Base-by-base conservation (phyloP, 2,888 invertebrate genomes). In the Plusia festucae region DNA sequence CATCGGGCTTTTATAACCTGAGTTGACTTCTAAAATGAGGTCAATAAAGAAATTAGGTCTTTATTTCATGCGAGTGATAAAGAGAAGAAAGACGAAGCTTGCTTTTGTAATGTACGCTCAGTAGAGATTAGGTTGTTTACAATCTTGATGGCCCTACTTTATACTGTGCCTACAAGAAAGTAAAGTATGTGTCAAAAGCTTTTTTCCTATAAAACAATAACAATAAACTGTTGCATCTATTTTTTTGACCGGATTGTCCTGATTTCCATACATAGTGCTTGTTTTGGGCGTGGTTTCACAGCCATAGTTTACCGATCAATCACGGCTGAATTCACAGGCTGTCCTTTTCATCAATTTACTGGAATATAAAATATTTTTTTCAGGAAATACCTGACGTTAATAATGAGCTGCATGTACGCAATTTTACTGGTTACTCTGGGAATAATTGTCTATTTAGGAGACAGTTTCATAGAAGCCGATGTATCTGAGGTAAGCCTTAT, bases 371-470 rank as follows among this genome's bases (percentile, higher is more conserved):
- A 61, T 72, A 52, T 66, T 65, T 59, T 56, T 94, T 95, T 66
- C 93, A 97, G 97, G 76, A 94, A 95, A 82, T 96, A 96, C 81
- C 84, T 96, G 72, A 95, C 96, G 4, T 92, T 95, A 56, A 96
- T 96, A 60, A 87, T 96, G 76, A 97, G 97, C 85, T 95, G 96
- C 69, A 96, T 97, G 81, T 97, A 97, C 82, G 97, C 97, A 51
- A 95, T 97, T 72, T 93, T 97, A 76, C 87, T 97, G 68, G 95
- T 97, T 5, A 96, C 97, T 24, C 87, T 97, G 27, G 97, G 97
- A 32, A 78, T 96, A 8, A 96, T 97, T 3, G 92, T 97, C 34
- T 96, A 97, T 80, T 85, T 97, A 32, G 95, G 95, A 55, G 97
- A 97, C 82, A 90, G 96, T 53, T 92, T 97, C 61, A 74, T 95